These are phyloP conservation scores for Montipora efflorescens DNA, from an alignment of 64 coral and sea anemone genomes.

Conservation along the genomic window DNA sequence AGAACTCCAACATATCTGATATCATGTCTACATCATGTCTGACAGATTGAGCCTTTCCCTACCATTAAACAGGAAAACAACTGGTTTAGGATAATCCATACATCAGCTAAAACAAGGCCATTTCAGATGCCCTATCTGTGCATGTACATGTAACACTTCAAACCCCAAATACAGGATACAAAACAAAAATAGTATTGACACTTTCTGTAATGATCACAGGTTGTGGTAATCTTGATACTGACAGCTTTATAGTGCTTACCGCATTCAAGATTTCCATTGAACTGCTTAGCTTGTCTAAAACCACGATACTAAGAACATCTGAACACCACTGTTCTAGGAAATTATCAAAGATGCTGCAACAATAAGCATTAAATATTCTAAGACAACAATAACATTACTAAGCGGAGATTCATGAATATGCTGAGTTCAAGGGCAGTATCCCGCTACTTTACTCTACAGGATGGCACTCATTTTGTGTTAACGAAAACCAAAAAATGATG, in stretches of 20 bases:
- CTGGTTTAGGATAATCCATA: background rate
- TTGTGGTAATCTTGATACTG: too few relatives aligned
- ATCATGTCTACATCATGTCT: slow-evolving; percentile 5
- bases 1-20: slow-evolving; percentile 24
- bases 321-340: background rate
- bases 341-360: slow-evolving; percentile 12
- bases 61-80: background rate
- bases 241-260: background rate
- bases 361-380: background rate
- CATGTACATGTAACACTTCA: too few relatives aligned
- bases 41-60: background rate
- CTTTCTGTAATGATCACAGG: too few relatives aligned
- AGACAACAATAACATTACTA: background rate
- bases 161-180: too few relatives aligned
- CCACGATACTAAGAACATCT: background rate
- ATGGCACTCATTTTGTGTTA: too few relatives aligned
- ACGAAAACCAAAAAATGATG: too few relatives aligned
- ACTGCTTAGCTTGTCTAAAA: slow-evolving; percentile 12
- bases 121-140: too few relatives aligned
- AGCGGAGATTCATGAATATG: background rate
- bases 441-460: too few relatives aligned
- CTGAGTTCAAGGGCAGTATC: too few relatives aligned
- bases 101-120: background rate
- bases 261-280: background rate
- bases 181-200: too few relatives aligned